These are phyloP conservation scores for Atta cephalotes DNA, from an alignment of 1,140 invertebrate species.

Conservation along the genomic window DNA sequence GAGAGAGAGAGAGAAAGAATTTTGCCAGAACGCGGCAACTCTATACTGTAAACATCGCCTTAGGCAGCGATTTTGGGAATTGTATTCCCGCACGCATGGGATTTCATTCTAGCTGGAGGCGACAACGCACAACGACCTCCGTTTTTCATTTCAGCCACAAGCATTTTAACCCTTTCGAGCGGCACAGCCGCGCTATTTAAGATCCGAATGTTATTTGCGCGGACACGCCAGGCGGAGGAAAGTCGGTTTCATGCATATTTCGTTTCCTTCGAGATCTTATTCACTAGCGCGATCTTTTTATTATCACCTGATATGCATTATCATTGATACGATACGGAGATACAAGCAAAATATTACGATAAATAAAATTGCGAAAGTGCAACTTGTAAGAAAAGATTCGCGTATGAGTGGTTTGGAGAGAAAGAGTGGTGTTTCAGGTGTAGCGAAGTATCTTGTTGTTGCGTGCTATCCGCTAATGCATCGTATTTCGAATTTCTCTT, in stretches of 20 bases:
- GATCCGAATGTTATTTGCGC: conserved; percentile 71
- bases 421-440: not conserved
- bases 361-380: conserved; percentile 37
- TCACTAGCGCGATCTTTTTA: conserved; percentile 1
- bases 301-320: not conserved
- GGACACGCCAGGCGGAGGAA: conserved; percentile 12
- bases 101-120: conserved; percentile 26
- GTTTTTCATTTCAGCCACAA: conserved; percentile 63
- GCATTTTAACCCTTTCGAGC: conserved; percentile 65
- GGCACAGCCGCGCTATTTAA: conserved; percentile 68
- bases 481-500: not conserved
- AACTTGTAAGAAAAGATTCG: conserved; percentile 9
- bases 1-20: not conserved
- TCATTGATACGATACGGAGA: not conserved
- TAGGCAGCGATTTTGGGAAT: conserved; percentile 41
- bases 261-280: conserved; percentile 10
- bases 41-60: not conserved
- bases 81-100: not conserved
- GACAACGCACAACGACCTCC: conserved; percentile 31
- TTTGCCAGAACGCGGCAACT: not conserved
- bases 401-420: not conserved
- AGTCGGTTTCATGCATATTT: not conserved
- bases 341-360: not conserved
- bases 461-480: not conserved
- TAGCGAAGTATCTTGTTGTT: not conserved